Conservation (phyloP, 2,113 vertebrate genomes). For the Porphyrio hochstetteri region DNA sequence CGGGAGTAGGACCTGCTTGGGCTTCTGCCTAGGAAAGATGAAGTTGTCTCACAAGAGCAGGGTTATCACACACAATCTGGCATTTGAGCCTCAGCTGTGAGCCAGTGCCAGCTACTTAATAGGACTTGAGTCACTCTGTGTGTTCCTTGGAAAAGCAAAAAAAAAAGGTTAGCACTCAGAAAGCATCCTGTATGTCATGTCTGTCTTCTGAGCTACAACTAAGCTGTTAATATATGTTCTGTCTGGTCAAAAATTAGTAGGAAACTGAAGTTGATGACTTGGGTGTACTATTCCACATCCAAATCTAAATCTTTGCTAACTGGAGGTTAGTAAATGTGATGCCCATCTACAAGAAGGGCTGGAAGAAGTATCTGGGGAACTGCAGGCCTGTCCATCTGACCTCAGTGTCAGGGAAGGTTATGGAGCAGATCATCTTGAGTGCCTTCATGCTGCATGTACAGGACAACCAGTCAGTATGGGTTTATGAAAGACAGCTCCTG, state of each 20-base stretch:
- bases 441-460: accelerated
- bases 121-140: neutral
- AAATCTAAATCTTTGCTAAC: neutral
- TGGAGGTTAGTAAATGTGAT: neutral
- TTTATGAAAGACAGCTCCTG: neutral
- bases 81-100: neutral
- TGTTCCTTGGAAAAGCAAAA: neutral
- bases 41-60: neutral
- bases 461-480: too few relatives aligned
- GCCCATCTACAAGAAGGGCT: neutral
- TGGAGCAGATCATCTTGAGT: neutral
- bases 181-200: neutral
- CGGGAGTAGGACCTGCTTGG: accelerated
- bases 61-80: neutral
- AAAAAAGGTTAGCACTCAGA: neutral
- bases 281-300: neutral
- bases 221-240: neutral
- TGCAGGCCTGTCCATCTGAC: neutral
- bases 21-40: neutral
- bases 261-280: neutral
- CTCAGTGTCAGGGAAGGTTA: neutral
- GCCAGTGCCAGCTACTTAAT: neutral
- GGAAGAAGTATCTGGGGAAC: neutral
- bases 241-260: neutral
- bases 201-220: neutral